Conservation (phyloP, 2,888 invertebrate genomes). For the Lottia gigantea region DNA sequence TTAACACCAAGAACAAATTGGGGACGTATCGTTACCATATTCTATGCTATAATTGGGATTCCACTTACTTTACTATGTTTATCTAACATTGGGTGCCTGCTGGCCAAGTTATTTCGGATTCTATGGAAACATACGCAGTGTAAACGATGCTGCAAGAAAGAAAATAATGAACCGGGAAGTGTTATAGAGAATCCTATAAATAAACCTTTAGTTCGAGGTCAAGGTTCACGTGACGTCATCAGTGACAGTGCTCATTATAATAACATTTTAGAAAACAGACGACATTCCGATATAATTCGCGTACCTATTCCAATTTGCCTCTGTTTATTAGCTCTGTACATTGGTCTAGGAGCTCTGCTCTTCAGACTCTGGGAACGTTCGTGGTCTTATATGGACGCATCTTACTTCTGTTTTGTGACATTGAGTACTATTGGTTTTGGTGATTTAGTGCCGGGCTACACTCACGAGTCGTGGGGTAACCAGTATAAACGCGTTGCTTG, state of each 20-base stretch:
- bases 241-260: conserved; percentile 13
- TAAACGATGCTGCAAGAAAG: conserved; percentile 21
- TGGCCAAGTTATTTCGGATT: conserved; percentile 50
- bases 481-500: conserved; percentile 62
- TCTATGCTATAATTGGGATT: conserved; percentile 56
- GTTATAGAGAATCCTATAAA: neutral
- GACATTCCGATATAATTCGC: conserved; percentile 39
- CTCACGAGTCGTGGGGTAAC: conserved; percentile 48
- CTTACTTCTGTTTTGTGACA: conserved; percentile 70
- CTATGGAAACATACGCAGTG: conserved; percentile 46
- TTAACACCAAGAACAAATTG: conserved; percentile 54
- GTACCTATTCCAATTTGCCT: conserved; percentile 92
- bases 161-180: neutral
- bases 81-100: conserved; percentile 53
- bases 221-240: neutral
- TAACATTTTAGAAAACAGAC: conserved; percentile 4
- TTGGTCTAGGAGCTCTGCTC: conserved; percentile 89
- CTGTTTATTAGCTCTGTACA: conserved; percentile 87
- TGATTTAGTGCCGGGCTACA: conserved; percentile 67
- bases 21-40: conserved; percentile 51
- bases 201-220: neutral
- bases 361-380: conserved; percentile 89
- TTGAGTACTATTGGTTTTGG: conserved; percentile 70
- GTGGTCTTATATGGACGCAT: conserved; percentile 91
- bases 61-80: conserved; percentile 56